Conservation (phyloP, 2,113 vertebrate species). For the Scartelaos histophorus region DNA sequence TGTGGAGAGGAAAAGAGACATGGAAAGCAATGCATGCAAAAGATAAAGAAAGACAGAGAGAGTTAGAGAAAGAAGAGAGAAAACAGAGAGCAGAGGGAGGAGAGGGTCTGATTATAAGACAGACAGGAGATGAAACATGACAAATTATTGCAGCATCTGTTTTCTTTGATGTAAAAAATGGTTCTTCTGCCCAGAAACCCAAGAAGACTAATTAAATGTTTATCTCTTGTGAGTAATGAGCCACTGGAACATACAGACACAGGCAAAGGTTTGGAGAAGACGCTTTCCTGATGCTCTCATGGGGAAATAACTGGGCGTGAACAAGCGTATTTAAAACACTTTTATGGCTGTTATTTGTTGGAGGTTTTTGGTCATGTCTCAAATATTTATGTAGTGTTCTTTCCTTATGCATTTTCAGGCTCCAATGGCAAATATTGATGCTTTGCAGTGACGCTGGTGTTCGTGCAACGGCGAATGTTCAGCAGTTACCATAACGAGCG, state of each 20-base stretch:
- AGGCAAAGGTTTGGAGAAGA: background rate
- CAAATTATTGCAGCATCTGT: constrained; percentile 51
- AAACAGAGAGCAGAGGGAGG: constrained; percentile 24
- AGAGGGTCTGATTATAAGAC: constrained; percentile 51
- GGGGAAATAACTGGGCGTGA: constrained; percentile 21
- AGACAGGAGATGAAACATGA: constrained; percentile 54
- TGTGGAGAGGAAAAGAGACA: background rate
- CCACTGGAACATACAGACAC: constrained; percentile 7
- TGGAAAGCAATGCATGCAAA: background rate
- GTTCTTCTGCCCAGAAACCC: constrained; percentile 55
- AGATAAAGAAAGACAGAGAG: background rate
- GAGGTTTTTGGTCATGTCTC: constrained; percentile 25
- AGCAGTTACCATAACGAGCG: no score
- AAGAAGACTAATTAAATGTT: constrained; percentile 40
- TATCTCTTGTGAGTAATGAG: constrained; percentile 45
- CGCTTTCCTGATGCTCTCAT: constrained; percentile 20
- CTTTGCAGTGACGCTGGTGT: no score
- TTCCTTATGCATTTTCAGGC: no score
- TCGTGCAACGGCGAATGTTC: no score
- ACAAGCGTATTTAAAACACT: constrained; percentile 15
- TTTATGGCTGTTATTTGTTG: constrained; percentile 16
- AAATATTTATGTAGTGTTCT: no score
- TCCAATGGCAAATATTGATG: no score
- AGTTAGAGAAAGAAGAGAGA: background rate
- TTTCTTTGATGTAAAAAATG: constrained; percentile 49